These are phyloP conservation scores for Brevipalpus yothersi DNA, from an alignment of 1,140 invertebrate genomes.

Conservation along the genomic window DNA sequence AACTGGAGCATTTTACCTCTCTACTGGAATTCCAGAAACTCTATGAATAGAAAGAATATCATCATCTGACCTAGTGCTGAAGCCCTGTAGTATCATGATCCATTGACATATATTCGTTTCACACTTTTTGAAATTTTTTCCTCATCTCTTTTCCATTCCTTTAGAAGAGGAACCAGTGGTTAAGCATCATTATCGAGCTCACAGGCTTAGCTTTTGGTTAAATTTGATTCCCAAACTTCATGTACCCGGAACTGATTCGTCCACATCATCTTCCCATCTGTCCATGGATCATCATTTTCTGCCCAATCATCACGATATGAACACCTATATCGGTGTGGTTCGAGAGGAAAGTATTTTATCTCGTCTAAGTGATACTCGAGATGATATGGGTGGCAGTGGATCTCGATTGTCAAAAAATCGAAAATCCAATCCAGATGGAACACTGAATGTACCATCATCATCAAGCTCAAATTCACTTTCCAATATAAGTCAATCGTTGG, in stretches of 20 bases:
- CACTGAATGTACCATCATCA: background rate
- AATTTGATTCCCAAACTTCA: constrained; percentile 84
- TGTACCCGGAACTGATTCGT: constrained; percentile 8
- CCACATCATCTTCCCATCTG: constrained; percentile 36
- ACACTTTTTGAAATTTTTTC: background rate
- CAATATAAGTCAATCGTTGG: background rate
- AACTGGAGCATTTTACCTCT: background rate
- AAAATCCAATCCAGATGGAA: background rate
- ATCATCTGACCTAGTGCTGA: too few relatives aligned
- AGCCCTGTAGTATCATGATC: too few relatives aligned
- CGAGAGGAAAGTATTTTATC: background rate
- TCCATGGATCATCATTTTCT: constrained; percentile 32
- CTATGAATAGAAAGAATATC: too few relatives aligned
- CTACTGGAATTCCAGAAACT: background rate
- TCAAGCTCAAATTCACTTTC: background rate
- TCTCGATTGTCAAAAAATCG: background rate
- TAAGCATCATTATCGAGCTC: constrained; percentile 80
- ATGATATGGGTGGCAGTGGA: background rate
- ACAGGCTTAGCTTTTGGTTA: constrained; percentile 79
- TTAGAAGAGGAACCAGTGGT: constrained; percentile 32
- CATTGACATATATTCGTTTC: too few relatives aligned
- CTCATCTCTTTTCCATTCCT: background rate
- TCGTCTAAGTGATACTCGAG: background rate
- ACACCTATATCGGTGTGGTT: constrained; percentile 23
- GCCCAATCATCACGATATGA: constrained; percentile 11